Evolutionary conservation across 2,113 vertebrate genomes (phyloP), one percentile per base, ranked within the genome.

Genomic region (Centropristis striata): DNA sequence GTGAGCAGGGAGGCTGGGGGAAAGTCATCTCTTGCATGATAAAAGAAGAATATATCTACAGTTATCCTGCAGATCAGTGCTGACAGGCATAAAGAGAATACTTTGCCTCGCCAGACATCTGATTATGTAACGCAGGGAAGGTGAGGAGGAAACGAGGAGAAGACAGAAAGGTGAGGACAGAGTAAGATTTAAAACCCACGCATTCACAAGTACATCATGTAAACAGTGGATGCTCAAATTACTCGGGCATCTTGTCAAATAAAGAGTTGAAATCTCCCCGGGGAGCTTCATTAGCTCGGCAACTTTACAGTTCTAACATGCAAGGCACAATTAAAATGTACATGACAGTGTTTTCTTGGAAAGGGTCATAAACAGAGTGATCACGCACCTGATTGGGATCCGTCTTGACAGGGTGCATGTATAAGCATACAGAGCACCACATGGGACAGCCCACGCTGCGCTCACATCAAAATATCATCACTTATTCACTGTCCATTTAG

Each of bases 401-500:
- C 7, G 21, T 11, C 71, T 28, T 67, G 69, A 75, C 73, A 66
- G 75, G 21, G 7, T 6, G 20, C 60, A 41, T 8, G 37, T 59
- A 66, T 77, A 59, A 28, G 23, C 44, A 27, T 8, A 54, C 47
- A 50, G 36, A 9, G 10, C 25, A 25, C 51, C n/a, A 27, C 63
- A 75, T 21, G 44, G 63, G 74, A 73, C 51, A 47, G 54, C 49
- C 37, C 5, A 21, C 14, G 61, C 61, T 44, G 60, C 41, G 57
- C 70, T 63, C 37, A 82, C 71, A 77, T 65, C 63, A 46, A 80
- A 89, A 91, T 78, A 81, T 55, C 49, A 81, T 83, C 12, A 86
- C 68, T 85, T 86, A 78, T 72, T 90, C 78, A 81, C 55, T 64
- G 72, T 73, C 67, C 71, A 83, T 86, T 85, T 64, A 81, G 69